Evolutionary conservation across 2,888 invertebrate species (phyloP).

Genomic region (Agrypnus murinus): DNA sequence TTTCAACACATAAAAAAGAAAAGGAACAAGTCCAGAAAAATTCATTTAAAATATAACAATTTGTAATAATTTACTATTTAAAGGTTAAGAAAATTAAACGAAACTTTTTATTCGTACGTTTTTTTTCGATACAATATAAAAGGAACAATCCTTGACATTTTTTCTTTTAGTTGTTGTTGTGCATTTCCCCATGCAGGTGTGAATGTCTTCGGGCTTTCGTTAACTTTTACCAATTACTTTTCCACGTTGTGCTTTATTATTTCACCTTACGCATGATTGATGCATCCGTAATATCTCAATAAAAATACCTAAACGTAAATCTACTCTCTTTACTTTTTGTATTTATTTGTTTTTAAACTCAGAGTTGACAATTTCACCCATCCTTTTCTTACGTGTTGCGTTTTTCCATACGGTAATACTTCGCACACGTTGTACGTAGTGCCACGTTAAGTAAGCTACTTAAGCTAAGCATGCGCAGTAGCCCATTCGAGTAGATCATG

Average conservation of each 20-base stretch:
- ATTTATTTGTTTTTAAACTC: not conserved
- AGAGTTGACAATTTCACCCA: not conserved
- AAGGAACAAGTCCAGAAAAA: too few species aligned
- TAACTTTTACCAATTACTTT: not conserved
- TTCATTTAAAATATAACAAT: too few species aligned
- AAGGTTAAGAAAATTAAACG: too few species aligned
- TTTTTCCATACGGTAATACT: not conserved
- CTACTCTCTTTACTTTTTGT: conserved; percentile 9
- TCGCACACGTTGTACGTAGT: conserved; percentile 7
- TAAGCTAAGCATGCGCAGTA: conserved; percentile 33
- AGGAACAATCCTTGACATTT: too few species aligned
- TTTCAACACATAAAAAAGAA: too few species aligned
- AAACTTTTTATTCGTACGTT: too few species aligned
- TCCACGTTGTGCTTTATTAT: conserved; percentile 6
- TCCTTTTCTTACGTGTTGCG: conserved; percentile 11
- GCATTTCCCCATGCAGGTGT: not conserved
- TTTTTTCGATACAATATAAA: too few species aligned
- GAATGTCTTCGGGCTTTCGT: not conserved
- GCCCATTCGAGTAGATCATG: conserved; percentile 1
- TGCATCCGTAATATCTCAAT: conserved; percentile 8
- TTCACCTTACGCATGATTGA: not conserved
- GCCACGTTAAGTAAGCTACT: conserved; percentile 34
- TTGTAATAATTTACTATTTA: too few species aligned
- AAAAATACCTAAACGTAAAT: not conserved
- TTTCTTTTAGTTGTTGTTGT: too few species aligned